Conservation (phyloP, 2,888 invertebrate genomes). For the Himalopsyche kuldschensis region DNA sequence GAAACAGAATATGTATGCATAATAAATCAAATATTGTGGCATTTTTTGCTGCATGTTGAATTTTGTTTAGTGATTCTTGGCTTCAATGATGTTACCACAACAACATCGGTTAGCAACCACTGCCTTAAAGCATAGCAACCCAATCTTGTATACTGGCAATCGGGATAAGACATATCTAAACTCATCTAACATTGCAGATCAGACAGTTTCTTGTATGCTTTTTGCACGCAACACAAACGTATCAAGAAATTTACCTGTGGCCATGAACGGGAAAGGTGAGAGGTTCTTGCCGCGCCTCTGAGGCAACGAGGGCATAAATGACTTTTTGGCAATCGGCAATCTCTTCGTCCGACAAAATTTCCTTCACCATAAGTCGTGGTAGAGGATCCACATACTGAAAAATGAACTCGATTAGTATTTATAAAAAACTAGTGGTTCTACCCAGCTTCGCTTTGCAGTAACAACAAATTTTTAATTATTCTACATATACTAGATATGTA, state of each 20-base stretch:
- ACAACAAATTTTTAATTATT: too few species aligned
- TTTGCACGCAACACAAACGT: not conserved
- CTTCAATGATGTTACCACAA: too few species aligned
- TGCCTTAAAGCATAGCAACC: too few species aligned
- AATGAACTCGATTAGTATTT: conserved; percentile 5
- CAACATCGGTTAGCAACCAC: too few species aligned
- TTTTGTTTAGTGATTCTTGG: too few species aligned
- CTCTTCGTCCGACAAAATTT: conserved; percentile 82
- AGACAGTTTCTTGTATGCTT: not conserved
- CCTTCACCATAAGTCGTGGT: conserved; percentile 77
- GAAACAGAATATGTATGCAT: too few species aligned
- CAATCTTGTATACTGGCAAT: too few species aligned
- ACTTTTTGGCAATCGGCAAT: conserved; percentile 84
- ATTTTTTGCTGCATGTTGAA: too few species aligned
- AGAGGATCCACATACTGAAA: conserved; percentile 79
- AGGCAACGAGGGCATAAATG: conserved; percentile 75
- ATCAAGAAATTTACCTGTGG: conserved; percentile 56
- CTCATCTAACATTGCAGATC: conserved; percentile 39
- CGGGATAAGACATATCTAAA: not conserved
- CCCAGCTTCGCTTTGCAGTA: too few species aligned
- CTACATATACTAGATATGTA: too few species aligned
- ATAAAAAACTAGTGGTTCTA: not conserved
- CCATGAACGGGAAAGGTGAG: conserved; percentile 72
- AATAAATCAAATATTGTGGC: too few species aligned
- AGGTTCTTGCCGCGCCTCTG: conserved; percentile 83